Evolutionary conservation across 1,140 invertebrate genomes (phyloP).

Genomic region (Cherax destructor): DNA sequence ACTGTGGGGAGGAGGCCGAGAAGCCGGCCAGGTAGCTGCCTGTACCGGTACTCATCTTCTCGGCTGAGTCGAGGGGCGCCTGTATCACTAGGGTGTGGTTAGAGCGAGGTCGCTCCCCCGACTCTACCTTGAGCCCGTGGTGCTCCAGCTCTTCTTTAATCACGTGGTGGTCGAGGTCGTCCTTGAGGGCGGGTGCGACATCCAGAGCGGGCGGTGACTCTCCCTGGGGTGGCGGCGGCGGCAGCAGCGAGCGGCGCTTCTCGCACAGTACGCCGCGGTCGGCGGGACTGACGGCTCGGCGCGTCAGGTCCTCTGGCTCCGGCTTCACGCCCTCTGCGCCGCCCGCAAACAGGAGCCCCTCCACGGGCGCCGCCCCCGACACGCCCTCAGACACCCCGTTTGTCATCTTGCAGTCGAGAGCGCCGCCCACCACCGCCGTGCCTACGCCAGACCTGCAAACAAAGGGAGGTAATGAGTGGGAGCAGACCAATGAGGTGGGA

Average conservation of each 20-base stretch:
- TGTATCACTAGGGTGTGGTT: slow-evolving; percentile 65
- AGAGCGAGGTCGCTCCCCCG: slow-evolving; percentile 60
- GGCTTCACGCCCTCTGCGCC: slow-evolving; percentile 77
- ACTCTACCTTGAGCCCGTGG: slow-evolving; percentile 58
- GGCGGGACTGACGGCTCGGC: slow-evolving; percentile 77
- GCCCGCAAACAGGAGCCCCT: slow-evolving; percentile 68
- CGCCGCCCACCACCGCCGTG: slow-evolving; percentile 58
- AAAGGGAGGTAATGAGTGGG: slow-evolving; percentile 65
- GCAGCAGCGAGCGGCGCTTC: slow-evolving; percentile 74
- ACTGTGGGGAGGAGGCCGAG: slow-evolving; percentile 80
- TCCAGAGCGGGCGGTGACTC: slow-evolving; percentile 73
- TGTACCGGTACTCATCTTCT: slow-evolving; percentile 74
- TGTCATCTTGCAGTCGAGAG: slow-evolving; percentile 67
- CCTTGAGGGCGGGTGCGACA: slow-evolving; percentile 70
- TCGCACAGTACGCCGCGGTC: slow-evolving; percentile 76
- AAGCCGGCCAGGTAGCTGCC: slow-evolving; percentile 64
- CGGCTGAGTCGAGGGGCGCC: slow-evolving; percentile 74
- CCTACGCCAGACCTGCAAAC: slow-evolving; percentile 67
- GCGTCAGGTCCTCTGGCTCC: slow-evolving; percentile 81
- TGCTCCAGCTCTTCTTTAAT: slow-evolving; percentile 71
- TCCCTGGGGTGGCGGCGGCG: slow-evolving; percentile 78
- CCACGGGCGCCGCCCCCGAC: slow-evolving; percentile 64
- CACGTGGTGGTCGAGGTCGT: slow-evolving; percentile 70
- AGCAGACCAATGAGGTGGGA: slow-evolving; percentile 54
- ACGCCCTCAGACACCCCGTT: slow-evolving; percentile 68